phyloP scores from a whole-genome alignment of 2,888 invertebrate species.

The Pharmacophagus antenor region DNA sequence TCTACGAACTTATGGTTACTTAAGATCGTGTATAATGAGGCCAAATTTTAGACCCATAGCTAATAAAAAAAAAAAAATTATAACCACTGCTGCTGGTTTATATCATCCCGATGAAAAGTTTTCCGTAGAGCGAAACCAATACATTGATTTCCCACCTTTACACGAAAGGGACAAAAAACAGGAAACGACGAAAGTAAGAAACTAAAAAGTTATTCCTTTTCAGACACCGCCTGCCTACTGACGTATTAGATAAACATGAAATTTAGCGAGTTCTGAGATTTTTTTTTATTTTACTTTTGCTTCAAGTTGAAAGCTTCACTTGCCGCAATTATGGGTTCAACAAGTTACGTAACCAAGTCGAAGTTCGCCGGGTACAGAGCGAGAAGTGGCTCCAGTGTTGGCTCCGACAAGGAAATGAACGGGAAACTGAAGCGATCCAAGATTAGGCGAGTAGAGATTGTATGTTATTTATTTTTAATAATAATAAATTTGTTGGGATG shows the following conservation, averaged over 20 bases:
- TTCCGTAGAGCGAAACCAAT: conserved; percentile 51
- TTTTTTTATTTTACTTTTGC: conserved; percentile 36
- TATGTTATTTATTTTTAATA: background rate
- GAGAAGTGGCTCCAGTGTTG: conserved; percentile 70
- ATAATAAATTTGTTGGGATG: no score
- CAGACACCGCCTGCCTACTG: conserved; percentile 47
- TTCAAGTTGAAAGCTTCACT: background rate
- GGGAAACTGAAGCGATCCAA: conserved; percentile 67
- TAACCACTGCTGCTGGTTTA: conserved; percentile 45
- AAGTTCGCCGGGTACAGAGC: conserved; percentile 60
- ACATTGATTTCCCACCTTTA: conserved; percentile 40
- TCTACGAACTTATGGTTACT: no score
- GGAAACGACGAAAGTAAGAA: conserved; percentile 53
- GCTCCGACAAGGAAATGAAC: conserved; percentile 73
- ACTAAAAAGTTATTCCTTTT: conserved; percentile 57
- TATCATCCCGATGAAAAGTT: conserved; percentile 58
- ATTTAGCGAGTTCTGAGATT: conserved; percentile 29
- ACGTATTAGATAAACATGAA: conserved; percentile 44
- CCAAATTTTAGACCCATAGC: no score
- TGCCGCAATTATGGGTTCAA: conserved; percentile 63
- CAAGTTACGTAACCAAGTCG: conserved; percentile 68
- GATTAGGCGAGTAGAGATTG: conserved; percentile 54
- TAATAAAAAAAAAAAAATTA: background rate
- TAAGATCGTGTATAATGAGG: no score
- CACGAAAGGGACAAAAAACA: conserved; percentile 57